Conservation (phyloP, 2,888 invertebrate species). For the Macrophya annulata region DNA sequence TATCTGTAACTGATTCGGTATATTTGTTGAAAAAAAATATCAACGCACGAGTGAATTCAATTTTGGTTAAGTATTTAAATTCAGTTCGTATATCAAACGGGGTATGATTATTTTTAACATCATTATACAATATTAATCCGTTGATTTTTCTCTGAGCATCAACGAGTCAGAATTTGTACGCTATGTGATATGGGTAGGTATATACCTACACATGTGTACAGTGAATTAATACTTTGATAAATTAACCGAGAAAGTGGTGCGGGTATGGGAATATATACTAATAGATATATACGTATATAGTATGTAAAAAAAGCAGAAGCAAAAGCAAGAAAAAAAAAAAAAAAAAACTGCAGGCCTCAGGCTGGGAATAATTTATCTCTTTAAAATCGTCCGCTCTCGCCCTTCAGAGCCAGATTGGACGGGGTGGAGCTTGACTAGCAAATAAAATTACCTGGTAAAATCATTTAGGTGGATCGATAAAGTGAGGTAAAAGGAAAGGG, state of each 20-base stretch:
- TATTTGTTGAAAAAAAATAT: background rate
- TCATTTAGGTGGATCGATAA: constrained; percentile 51
- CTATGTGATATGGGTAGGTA: too few relatives aligned
- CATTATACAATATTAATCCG: background rate
- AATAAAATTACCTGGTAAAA: constrained; percentile 53
- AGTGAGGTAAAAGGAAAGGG: background rate
- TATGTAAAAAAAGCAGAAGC: background rate
- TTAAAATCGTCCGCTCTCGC: constrained; percentile 36
- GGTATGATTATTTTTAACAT: background rate
- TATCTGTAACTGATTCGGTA: background rate
- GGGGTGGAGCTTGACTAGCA: constrained; percentile 48
- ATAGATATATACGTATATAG: background rate
- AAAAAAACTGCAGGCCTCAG: background rate
- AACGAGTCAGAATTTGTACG: background rate
- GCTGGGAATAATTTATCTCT: constrained; percentile 37
- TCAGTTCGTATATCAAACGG: too few relatives aligned
- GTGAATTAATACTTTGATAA: background rate
- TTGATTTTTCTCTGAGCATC: background rate
- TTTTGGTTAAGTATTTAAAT: background rate
- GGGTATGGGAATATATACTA: too few relatives aligned
- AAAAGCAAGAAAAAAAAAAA: background rate
- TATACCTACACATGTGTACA: background rate
- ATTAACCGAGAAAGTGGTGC: background rate
- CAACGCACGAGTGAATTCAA: constrained; percentile 15
- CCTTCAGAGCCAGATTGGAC: constrained; percentile 36